Percentiles rank a stretch among this genome's conserved stretches.
phyloP scores from a whole-genome alignment of 2,888 invertebrate species.

The Carabus problematicus region DNA sequence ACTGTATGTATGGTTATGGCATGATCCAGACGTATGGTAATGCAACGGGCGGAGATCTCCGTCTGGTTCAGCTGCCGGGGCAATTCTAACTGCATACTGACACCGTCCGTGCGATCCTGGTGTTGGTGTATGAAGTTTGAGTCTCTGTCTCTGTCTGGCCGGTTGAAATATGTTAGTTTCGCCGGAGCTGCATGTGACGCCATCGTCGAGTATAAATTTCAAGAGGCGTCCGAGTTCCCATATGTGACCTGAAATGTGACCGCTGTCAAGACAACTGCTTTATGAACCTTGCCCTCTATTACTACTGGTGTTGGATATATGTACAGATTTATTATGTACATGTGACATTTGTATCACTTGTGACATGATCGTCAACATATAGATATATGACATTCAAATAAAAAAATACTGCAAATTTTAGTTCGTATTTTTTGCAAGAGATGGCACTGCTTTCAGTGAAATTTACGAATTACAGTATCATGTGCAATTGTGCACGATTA shows the following conservation, averaged over 20 bases:
- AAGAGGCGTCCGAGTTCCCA: conserved; percentile 18
- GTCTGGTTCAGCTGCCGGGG: too few relatives aligned
- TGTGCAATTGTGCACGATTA: too few relatives aligned
- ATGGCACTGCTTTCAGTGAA: too few relatives aligned
- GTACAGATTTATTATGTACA: neutral
- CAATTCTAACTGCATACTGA: too few relatives aligned
- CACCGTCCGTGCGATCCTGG: neutral
- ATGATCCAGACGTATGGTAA: conserved; percentile 2
- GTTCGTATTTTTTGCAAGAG: too few relatives aligned
- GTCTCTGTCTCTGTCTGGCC: neutral
- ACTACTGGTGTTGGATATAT: neutral
- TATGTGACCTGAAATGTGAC: conserved; percentile 34
- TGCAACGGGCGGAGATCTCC: neutral
- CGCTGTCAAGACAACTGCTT: conserved; percentile 35
- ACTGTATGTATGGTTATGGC: conserved; percentile 3
- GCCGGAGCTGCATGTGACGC: conserved; percentile 29
- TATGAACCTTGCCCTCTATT: conserved; percentile 18
- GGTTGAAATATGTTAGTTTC: conserved; percentile 22
- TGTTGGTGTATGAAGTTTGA: conserved; percentile 7
- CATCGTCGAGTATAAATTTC: conserved; percentile 23
- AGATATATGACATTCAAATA: too few relatives aligned
- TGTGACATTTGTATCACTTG: neutral
- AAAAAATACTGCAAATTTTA: too few relatives aligned
- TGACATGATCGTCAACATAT: too few relatives aligned
- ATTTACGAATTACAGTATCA: too few relatives aligned